These are phyloP conservation scores for Pristionchus entomophagus DNA, from an alignment of 2,888 invertebrate species.

Conservation along the genomic window DNA sequence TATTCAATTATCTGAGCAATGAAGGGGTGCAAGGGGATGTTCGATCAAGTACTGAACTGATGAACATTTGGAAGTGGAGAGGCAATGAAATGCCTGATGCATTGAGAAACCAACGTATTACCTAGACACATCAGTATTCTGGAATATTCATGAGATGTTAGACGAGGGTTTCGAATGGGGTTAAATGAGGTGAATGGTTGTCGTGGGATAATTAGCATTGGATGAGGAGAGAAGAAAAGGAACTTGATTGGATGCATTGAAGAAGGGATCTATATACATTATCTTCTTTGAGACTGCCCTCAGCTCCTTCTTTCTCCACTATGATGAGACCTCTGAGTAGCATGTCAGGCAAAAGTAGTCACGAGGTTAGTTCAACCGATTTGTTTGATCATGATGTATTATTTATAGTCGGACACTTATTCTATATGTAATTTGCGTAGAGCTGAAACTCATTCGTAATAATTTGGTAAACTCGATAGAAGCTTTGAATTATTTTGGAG, in stretches of 20 bases:
- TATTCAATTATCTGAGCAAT: no score
- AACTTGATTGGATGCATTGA: not conserved
- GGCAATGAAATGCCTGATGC: not conserved
- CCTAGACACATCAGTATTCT: not conserved
- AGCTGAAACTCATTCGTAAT: not conserved
- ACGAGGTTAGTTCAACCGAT: not conserved
- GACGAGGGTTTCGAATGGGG: not conserved
- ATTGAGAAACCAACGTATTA: not conserved
- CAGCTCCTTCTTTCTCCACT: not conserved
- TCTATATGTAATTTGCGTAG: not conserved
- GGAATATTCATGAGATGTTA: not conserved
- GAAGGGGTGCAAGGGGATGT: no score
- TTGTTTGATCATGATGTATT: not conserved
- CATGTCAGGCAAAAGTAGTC: conserved; percentile 40
- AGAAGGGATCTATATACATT: not conserved
- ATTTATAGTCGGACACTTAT: not conserved
- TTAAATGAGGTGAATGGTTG: not conserved
- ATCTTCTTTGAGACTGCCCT: not conserved
- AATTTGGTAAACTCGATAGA: no score
- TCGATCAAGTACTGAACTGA: no score
- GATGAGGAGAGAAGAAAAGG: not conserved
- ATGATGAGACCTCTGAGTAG: conserved; percentile 37
- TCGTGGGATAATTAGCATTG: not conserved
- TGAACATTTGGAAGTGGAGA: no score
- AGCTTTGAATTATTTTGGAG: no score